Evolutionary conservation across 1,140 invertebrate species (phyloP).

Genomic region (Polyergus mexicanus): DNA sequence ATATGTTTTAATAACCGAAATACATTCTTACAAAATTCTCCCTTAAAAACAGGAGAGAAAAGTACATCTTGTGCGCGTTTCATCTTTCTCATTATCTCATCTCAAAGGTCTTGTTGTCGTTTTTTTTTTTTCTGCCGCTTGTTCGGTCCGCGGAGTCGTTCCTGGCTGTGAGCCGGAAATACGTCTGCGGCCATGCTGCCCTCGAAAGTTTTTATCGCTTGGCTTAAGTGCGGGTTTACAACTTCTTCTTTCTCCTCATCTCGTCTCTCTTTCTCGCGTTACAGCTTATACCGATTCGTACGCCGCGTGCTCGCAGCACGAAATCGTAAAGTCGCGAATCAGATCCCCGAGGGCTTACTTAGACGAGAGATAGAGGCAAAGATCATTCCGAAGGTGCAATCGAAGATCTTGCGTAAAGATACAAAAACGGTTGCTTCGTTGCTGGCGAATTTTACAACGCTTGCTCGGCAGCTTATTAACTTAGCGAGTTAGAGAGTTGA

Average conservation of each 20-base stretch:
- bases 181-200: conserved; percentile 62
- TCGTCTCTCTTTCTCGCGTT: neutral
- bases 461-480: conserved; percentile 34
- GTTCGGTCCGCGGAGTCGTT: conserved; percentile 49
- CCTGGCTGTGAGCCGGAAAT: conserved; percentile 69
- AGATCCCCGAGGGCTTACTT: conserved; percentile 65
- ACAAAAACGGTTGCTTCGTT: conserved; percentile 23
- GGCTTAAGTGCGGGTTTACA: conserved; percentile 74
- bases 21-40: conserved; percentile 51
- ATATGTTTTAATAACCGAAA: conserved; percentile 38
- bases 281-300: neutral
- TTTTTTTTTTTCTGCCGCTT: conserved; percentile 33
- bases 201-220: conserved; percentile 75
- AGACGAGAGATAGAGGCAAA: conserved; percentile 51
- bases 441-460: conserved; percentile 47
- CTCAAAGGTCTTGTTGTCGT: conserved; percentile 42
- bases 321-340: conserved; percentile 75
- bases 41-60: conserved; percentile 50
- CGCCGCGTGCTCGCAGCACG: conserved; percentile 25
- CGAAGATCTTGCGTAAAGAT: conserved; percentile 59
- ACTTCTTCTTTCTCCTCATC: conserved; percentile 63
- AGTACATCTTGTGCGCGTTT: conserved; percentile 64
- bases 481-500: neutral
- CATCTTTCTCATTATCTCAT: conserved; percentile 72
- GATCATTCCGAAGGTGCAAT: conserved; percentile 59